These are phyloP conservation scores for Hippopotamyrus pictus DNA, from an alignment of 2,797 vertebrate species.

Conservation along the genomic window DNA sequence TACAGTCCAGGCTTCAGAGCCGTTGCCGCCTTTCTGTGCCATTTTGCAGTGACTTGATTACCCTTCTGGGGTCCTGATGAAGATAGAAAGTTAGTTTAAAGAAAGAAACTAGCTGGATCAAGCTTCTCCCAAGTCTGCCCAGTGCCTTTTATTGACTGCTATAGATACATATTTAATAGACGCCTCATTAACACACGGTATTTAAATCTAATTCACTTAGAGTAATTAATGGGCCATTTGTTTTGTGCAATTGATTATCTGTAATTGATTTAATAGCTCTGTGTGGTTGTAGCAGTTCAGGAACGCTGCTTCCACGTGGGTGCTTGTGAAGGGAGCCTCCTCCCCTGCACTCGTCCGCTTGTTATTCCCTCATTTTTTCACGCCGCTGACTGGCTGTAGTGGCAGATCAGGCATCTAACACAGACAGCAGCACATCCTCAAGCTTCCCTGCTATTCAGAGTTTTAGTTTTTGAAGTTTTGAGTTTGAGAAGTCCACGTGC, in stretches of 20 bases:
- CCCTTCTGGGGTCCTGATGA: not conserved
- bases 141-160: not conserved
- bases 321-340: not conserved
- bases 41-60: not conserved
- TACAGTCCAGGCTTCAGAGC: not conserved
- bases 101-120: not conserved
- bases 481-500: not conserved
- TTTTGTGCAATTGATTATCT: constrained; percentile 2
- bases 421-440: not conserved
- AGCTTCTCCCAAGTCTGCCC: not conserved
- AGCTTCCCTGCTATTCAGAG: not conserved
- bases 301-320: not conserved
- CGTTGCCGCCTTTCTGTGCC: not conserved
- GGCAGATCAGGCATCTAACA: not conserved
- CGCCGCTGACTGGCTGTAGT: not conserved
- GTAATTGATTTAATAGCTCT: constrained; percentile 10
- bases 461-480: not conserved
- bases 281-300: not conserved
- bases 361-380: not conserved
- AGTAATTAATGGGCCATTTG: constrained; percentile 11
- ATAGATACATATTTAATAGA: not conserved
- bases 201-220: constrained; percentile 13
- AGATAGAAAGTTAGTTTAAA: not conserved
- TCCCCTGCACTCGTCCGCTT: not conserved
- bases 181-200: not conserved